phyloP scores from a whole-genome alignment of 2,113 vertebrate species.

The Aythya baeri region DNA sequence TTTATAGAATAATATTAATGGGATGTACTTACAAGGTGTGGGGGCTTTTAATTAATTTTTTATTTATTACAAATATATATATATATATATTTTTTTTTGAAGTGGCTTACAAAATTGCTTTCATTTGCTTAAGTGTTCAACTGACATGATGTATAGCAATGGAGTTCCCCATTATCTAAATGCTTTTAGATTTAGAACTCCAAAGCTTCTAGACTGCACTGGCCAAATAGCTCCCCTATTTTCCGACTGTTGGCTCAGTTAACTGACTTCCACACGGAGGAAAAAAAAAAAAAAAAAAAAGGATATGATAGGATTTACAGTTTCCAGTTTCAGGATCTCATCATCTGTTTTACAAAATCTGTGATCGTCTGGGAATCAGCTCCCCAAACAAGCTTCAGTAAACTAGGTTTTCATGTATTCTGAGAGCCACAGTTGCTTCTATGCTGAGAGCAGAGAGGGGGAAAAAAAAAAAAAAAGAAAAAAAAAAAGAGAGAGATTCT shows the following conservation, averaged over 20 bases:
- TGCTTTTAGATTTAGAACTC: not conserved
- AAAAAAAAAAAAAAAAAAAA: not conserved
- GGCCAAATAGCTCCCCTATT: not conserved
- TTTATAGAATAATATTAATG: not conserved
- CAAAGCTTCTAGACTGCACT: not conserved
- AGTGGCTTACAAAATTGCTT: not conserved
- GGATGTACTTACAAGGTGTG: not conserved
- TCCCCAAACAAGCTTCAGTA: not conserved
- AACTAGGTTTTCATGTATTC: slow-evolving; percentile 12
- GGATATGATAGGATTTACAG: not conserved
- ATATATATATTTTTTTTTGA: not conserved
- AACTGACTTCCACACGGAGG: not conserved
- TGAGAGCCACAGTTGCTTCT: not conserved
- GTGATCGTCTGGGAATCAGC: not conserved
- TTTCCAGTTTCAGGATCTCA: not conserved
- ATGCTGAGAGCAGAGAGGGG: not conserved
- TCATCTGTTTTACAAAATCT: not conserved
- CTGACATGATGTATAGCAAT: not conserved
- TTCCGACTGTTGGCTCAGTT: not conserved
- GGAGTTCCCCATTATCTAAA: not conserved
- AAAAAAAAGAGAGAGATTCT: not conserved
- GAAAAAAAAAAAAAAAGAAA: not conserved
- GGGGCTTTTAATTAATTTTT: not conserved
- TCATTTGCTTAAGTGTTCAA: not conserved
- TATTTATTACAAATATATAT: not conserved